Conservation (phyloP, 2,113 vertebrate species). For the Procavia capensis region DNA sequence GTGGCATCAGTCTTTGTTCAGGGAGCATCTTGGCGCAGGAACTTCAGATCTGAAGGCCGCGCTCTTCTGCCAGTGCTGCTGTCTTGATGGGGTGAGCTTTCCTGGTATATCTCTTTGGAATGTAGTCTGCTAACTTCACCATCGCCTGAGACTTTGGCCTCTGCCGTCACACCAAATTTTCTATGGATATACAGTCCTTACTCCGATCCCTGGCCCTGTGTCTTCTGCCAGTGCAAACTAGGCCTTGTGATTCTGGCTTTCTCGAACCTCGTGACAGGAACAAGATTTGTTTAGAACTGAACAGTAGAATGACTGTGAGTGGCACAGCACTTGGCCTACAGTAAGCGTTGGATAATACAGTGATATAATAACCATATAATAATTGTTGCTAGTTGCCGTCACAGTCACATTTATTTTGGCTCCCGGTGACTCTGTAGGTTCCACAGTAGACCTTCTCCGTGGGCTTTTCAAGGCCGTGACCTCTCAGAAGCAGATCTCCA, state of each 20-base stretch:
- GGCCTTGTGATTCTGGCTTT: not conserved
- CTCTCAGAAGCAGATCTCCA: not conserved
- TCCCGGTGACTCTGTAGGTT: not conserved
- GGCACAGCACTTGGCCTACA: not conserved
- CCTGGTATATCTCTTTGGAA: too few species aligned
- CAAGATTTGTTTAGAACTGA: not conserved
- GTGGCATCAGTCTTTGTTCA: too few species aligned
- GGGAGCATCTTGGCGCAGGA: too few species aligned
- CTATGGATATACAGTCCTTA: not conserved
- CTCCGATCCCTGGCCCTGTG: not conserved
- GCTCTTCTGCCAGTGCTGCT: too few species aligned
- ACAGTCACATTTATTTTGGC: too few species aligned
- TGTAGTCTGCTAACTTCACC: not conserved
- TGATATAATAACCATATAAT: not conserved
- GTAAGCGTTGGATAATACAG: not conserved
- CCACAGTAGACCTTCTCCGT: not conserved
- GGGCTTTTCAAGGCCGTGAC: not conserved
- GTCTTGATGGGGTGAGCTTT: too few species aligned
- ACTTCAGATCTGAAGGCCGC: too few species aligned
- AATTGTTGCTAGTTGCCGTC: not conserved
- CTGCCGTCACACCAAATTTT: rapidly evolving
- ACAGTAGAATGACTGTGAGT: not conserved
- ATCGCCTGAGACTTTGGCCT: not conserved
- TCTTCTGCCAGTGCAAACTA: not conserved
- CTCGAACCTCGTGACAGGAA: not conserved